Percentiles rank a stretch among this genome's conserved stretches.
These are phyloP conservation scores for Lutjanus erythropterus DNA, from an alignment of 2,113 vertebrate genomes.

Conservation along the genomic window DNA sequence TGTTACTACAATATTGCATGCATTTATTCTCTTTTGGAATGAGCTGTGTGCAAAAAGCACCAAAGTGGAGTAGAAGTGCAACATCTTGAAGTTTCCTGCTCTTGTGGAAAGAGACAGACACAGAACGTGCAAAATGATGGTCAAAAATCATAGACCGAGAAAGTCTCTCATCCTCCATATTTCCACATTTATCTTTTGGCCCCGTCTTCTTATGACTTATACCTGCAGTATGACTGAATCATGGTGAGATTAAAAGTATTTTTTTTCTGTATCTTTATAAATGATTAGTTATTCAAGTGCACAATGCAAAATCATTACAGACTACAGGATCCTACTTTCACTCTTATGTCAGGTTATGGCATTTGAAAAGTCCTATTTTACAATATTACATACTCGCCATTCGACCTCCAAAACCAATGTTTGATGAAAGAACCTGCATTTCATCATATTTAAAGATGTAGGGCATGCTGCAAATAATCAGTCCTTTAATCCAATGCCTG, in stretches of 20 bases:
- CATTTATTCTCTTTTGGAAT: conserved; percentile 60
- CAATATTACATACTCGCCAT: neutral
- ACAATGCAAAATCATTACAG: conserved; percentile 5
- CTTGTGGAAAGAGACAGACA: conserved; percentile 42
- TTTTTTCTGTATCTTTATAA: neutral
- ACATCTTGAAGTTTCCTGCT: conserved; percentile 32
- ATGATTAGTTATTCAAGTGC: conserved; percentile 15
- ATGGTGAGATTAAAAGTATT: conserved; percentile 10
- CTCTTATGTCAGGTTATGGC: neutral
- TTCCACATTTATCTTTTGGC: conserved; percentile 12
- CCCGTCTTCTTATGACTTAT: neutral
- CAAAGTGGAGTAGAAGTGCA: conserved; percentile 62
- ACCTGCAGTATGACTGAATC: neutral
- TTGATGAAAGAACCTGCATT: neutral
- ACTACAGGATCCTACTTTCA: neutral
- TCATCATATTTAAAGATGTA: conserved; percentile 34
- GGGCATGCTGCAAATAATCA: conserved; percentile 42
- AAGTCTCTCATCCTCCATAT: conserved; percentile 11
- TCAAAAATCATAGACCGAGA: conserved; percentile 5
- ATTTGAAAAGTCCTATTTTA: neutral
- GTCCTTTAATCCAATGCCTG: conserved; percentile 45
- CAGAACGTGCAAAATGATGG: conserved; percentile 60
- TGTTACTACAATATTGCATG: conserved; percentile 49
- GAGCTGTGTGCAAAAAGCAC: conserved; percentile 62
- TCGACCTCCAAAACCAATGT: neutral